These are phyloP conservation scores for Vicugna pacos DNA, from an alignment of 2,113 vertebrate species.

Conservation along the genomic window DNA sequence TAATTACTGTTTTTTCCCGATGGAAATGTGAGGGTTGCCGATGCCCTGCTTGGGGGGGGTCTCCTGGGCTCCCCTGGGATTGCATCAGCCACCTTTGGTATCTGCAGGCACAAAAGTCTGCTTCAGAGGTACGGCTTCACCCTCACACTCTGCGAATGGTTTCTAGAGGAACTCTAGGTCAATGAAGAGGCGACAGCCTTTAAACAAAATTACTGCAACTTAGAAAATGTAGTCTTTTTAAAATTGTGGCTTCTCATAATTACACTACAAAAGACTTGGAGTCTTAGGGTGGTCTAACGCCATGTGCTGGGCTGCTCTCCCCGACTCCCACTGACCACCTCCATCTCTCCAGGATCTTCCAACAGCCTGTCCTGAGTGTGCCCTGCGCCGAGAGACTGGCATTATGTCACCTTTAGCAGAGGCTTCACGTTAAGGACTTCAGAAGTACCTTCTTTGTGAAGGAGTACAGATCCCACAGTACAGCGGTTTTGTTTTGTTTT, in stretches of 20 bases:
- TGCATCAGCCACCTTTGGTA: not conserved
- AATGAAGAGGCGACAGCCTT: not conserved
- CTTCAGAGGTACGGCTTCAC: not conserved
- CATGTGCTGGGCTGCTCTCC: not conserved
- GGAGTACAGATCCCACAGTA: not conserved
- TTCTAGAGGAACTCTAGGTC: not conserved
- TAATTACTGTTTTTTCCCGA: conserved; percentile 32
- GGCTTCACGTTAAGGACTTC: not conserved
- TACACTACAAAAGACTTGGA: not conserved
- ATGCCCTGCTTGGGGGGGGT: not conserved
- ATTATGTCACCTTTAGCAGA: not conserved
- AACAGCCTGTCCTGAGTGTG: not conserved
- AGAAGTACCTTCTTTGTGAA: not conserved
- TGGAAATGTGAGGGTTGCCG: not conserved
- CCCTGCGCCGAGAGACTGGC: not conserved
- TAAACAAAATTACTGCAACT: not conserved
- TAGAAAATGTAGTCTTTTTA: not conserved
- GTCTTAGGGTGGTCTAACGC: not conserved
- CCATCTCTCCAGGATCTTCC: not conserved
- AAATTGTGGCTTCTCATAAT: not conserved
- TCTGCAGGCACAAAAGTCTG: not conserved
- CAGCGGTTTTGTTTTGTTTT: not conserved
- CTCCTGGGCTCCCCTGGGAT: not conserved
- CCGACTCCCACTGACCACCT: accelerated
- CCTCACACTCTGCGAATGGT: not conserved